phyloP scores from a whole-genome alignment of 2,797 vertebrate species.

The Nothura maculosa region DNA sequence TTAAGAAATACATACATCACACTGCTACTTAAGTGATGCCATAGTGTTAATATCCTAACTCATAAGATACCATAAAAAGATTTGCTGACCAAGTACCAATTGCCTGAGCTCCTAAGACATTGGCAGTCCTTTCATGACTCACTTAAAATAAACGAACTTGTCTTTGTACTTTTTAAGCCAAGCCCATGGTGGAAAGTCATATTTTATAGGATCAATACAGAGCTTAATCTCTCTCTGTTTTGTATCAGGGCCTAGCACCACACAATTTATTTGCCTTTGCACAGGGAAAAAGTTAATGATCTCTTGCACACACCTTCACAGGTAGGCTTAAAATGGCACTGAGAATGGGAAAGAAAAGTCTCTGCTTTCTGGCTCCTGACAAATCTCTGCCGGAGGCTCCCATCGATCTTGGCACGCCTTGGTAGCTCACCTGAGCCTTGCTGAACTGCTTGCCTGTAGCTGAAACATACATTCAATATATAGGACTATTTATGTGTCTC shows the following conservation, averaged over 20 bases:
- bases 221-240: not conserved
- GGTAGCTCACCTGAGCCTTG: not conserved
- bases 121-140: constrained; percentile 34
- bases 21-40: not conserved
- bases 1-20: not conserved
- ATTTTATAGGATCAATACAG: not conserved
- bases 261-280: not conserved
- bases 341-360: not conserved
- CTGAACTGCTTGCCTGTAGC: not conserved
- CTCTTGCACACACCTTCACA: not conserved
- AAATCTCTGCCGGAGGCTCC: constrained; percentile 9
- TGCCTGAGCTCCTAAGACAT: not conserved
- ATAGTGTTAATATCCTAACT: not conserved
- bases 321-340: not conserved
- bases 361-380: not conserved
- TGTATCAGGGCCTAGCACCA: not conserved
- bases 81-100: constrained; percentile 44
- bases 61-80: constrained; percentile 8
- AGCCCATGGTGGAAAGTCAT: not conserved
- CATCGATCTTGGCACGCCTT: not conserved
- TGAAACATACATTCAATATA: not conserved
- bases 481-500: not conserved
- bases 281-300: not conserved
- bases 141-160: constrained; percentile 38
- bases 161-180: constrained; percentile 43